phyloP scores from a whole-genome alignment of 2,888 invertebrate genomes.

The Adelognathus sp. region DNA sequence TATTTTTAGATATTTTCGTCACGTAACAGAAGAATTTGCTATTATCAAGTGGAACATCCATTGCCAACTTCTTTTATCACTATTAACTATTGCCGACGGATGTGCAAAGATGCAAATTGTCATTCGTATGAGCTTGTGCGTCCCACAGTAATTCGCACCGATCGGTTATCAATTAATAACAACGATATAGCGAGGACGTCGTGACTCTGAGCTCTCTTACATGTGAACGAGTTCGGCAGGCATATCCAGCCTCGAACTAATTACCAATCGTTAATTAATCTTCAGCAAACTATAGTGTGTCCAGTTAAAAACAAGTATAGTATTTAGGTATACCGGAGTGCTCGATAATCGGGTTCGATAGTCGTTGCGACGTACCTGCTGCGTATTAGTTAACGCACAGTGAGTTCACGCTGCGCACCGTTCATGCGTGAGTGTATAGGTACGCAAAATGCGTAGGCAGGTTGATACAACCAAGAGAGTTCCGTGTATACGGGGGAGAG shows the following conservation, averaged over 20 bases:
- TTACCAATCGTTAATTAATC: conserved; percentile 55
- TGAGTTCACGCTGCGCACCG: not conserved
- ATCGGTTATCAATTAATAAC: conserved; percentile 19
- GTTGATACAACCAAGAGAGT: conserved; percentile 26
- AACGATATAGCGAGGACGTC: conserved; percentile 28
- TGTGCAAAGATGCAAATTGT: no score
- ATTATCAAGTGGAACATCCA: no score
- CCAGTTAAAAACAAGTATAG: conserved; percentile 39
- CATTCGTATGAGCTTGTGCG: no score
- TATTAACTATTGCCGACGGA: no score
- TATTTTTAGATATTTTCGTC: no score
- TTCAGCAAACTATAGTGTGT: not conserved
- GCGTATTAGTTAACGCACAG: not conserved
- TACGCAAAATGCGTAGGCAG: conserved; percentile 52
- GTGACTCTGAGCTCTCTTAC: conserved; percentile 13
- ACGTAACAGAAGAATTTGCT: no score
- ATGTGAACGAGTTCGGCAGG: conserved; percentile 39
- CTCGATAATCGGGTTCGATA: conserved; percentile 52
- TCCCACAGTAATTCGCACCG: not conserved
- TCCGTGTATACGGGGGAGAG: not conserved
- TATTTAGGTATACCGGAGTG: conserved; percentile 38
- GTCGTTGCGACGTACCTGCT: conserved; percentile 21
- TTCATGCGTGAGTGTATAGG: conserved; percentile 10
- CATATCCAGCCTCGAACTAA: conserved; percentile 30
- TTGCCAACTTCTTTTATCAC: no score